phyloP scores from a whole-genome alignment of 2,888 invertebrate genomes.

The Apodemia duryi region DNA sequence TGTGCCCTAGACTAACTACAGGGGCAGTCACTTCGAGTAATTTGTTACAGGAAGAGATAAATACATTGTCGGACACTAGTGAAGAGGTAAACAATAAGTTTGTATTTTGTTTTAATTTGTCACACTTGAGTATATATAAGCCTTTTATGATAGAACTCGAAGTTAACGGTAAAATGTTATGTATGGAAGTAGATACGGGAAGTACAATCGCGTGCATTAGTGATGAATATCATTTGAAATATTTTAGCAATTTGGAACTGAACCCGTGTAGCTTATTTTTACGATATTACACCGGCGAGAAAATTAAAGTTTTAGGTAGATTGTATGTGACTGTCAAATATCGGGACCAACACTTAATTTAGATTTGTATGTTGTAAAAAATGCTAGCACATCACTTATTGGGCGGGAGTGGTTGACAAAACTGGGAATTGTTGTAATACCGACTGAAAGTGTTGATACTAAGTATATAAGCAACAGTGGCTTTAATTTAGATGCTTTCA shows the following conservation, averaged over 20 bases:
- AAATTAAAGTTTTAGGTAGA: neutral
- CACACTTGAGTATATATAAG: neutral
- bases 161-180: constrained; percentile 1
- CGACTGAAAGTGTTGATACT: neutral
- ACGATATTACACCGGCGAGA: constrained; percentile 2
- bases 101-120: constrained; percentile 3
- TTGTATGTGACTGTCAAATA: neutral
- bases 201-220: constrained; percentile 30
- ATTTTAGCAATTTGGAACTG: constrained; percentile 11
- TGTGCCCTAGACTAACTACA: too few species aligned
- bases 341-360: neutral
- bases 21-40: too few species aligned
- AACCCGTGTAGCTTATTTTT: neutral
- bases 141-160: neutral
- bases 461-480: neutral
- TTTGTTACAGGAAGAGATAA: too few species aligned
- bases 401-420: neutral
- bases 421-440: neutral
- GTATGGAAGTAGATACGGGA: constrained; percentile 30
- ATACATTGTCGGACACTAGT: neutral
- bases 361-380: constrained; percentile 1
- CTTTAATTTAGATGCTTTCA: constrained; percentile 1
- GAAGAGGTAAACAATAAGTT: neutral
- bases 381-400: neutral
- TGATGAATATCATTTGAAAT: constrained; percentile 21